Conservation (phyloP, 2,888 invertebrate species). For the Cistogaster globosa region DNA sequence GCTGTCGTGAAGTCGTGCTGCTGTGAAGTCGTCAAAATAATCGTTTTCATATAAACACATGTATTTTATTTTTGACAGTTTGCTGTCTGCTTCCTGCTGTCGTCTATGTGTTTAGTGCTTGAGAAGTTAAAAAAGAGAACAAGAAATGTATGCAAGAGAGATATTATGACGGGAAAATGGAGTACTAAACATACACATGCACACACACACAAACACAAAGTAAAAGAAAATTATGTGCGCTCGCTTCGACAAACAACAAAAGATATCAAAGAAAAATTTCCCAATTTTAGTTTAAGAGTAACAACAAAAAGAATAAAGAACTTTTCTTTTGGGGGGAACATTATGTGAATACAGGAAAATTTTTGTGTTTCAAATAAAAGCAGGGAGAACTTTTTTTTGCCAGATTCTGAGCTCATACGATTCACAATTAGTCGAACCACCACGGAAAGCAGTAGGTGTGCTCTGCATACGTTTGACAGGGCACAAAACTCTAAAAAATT, state of each 20-base stretch:
- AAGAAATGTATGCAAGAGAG: slow-evolving; percentile 12
- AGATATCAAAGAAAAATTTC: slow-evolving; percentile 53
- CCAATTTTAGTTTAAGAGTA: slow-evolving; percentile 45
- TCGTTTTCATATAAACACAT: too few species aligned
- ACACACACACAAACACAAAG: too few species aligned
- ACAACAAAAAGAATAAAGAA: slow-evolving; percentile 11
- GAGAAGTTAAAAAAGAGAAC: background rate
- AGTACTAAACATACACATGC: slow-evolving; percentile 16
- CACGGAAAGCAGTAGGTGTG: slow-evolving; percentile 71
- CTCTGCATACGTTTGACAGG: slow-evolving; percentile 70
- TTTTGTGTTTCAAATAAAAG: slow-evolving; percentile 53
- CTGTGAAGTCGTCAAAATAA: too few species aligned
- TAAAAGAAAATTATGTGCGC: background rate
- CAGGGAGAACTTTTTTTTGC: slow-evolving; percentile 63
- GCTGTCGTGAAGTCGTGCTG: too few species aligned
- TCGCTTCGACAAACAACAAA: slow-evolving; percentile 18
- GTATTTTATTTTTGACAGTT: too few species aligned
- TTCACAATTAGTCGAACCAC: slow-evolving; percentile 68
- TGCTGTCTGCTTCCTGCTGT: too few species aligned
- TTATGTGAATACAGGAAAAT: slow-evolving; percentile 56
- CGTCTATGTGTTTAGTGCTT: too few species aligned
- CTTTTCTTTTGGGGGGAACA: slow-evolving; percentile 44
- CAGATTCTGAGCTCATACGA: slow-evolving; percentile 66
- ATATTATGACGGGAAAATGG: slow-evolving; percentile 36
- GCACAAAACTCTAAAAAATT: slow-evolving; percentile 64